Evolutionary conservation across 2,888 invertebrate species (phyloP), one percentile per base, ranked within the genome.

Genomic region (Alloscopus bannaensis): DNA sequence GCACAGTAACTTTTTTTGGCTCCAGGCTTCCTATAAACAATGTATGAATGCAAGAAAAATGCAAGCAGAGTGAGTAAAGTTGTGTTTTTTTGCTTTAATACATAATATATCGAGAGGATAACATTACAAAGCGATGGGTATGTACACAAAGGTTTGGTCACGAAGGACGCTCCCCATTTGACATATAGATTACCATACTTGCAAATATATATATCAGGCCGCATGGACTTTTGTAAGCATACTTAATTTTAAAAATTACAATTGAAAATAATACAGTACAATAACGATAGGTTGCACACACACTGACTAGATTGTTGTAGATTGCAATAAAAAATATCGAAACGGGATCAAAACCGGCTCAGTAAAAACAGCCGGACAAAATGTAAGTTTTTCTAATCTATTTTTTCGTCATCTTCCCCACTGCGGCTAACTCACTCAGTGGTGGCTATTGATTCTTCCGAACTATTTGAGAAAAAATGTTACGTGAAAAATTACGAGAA

Each of bases 291-390:
- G 59, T 59, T 50, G 29, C 29, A 31, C 29, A 36, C 24, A 28
- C n/a, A n/a, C n/a, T n/a, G n/a, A n/a, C n/a, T n/a, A n/a, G n/a
- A n/a, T n/a, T 18, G 22, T 20, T 60, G 52, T 76, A 62, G 52
- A 52, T 55, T 42, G 50, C 76, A 76, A 76, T 68, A 66, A 68
- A 76, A 69, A 69, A 76, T 69, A 76, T 69, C 52, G 55, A 69
- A 80, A 80, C 68, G 79, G 79, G 73, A 80, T 73, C 79, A 69
- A 80, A 80, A 80, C 79, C 73, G 79, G 79, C 79, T 80, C 79
- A 45, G 45, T 11, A 13, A 72, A 60, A 29, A 36, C 62, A 79
- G 68, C 73, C 79, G 72, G 75, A 75, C 31, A 73, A 72, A 75
- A 66, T 75, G 75, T 66, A 52, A 75, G 65, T 75, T 75, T 75